Evolutionary conservation across 2,113 vertebrate species (phyloP), one percentile per base, ranked within the genome.

Genomic region (Ictidomys tridecemlineatus): DNA sequence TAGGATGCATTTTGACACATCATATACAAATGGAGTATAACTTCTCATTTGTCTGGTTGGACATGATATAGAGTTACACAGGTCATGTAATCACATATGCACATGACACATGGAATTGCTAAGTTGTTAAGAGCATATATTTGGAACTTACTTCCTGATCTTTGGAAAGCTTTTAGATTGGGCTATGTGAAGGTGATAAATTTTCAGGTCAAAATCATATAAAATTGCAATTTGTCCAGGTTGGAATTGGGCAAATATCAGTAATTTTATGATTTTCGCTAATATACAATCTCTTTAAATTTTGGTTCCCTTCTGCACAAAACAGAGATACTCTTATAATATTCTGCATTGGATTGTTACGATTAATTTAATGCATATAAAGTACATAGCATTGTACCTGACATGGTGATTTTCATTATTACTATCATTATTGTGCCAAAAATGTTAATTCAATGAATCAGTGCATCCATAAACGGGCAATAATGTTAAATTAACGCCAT

Each of bases 131-230:
- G 45, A 86, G 32, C 37, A 26, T n/a, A 39, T 65, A 3, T 73
- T 93, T 73, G n/a, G 8, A 65, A 70, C 30, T 61, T 56, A 69
- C 12, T 34, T 63, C 17, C 17, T 94, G 53, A 84, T 77, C 30
- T 84, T 88, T 20, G 26, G n/a, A 78, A 93, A 84, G 4, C 5
- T 79, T 87, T 72, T 48, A 42, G 37, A n/a, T 8, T 63, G 28
- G 39, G 16, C 16, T 63, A 22, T 26, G n/a, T 58, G 30, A 83
- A 91, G 87, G 7, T 77, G 9, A 17, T 51, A 39, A 16, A 61
- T 96, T 95, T 61, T 56, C 18, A 80, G 65, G 8, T 85, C 45
- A 85, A 83, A 72, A 85, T 58, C 4, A 93, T n/a, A 51, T 48
- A 56, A 79, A 56, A 72, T 89, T 89, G 18, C 32, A 14, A 63